Evolutionary conservation across 1,140 invertebrate species (phyloP).

Genomic region (Lerema accius): DNA sequence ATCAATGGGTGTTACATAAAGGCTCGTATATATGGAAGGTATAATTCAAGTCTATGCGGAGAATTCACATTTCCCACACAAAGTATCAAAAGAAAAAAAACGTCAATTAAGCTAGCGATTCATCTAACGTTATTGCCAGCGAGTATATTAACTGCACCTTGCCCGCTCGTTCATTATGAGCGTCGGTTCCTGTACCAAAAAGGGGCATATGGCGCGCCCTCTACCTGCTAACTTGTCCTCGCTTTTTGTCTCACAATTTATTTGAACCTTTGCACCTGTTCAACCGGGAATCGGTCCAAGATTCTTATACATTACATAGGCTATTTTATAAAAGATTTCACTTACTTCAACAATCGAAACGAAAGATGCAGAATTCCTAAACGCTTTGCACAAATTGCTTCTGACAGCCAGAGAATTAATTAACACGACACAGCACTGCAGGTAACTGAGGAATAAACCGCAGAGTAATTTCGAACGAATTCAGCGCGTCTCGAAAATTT

Average conservation of each 20-base stretch:
- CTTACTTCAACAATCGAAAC: not conserved
- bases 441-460: constrained; percentile 17
- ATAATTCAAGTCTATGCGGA: too few species aligned
- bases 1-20: too few species aligned
- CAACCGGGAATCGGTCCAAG: constrained; percentile 5
- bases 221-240: constrained; percentile 29
- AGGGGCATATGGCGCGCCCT: constrained; percentile 22
- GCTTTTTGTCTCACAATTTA: constrained; percentile 34
- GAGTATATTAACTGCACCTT: constrained; percentile 34
- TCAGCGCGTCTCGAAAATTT: constrained; percentile 43
- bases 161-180: constrained; percentile 35
- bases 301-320: not conserved
- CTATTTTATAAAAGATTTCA: not conserved
- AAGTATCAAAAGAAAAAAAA: too few species aligned
- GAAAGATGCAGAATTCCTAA: not conserved
- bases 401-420: constrained; percentile 13
- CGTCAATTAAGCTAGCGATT: constrained; percentile 32
- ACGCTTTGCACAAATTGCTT: constrained; percentile 9
- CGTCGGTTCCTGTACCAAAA: constrained; percentile 28
- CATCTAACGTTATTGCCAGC: constrained; percentile 11
- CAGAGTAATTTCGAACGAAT: constrained; percentile 42
- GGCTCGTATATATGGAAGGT: too few species aligned
- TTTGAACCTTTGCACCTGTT: constrained; percentile 27
- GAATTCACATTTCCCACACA: too few species aligned
- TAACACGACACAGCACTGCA: constrained; percentile 14